A percentile compares a stretch with the other conserved stretches of the same genome.
Conservation (phyloP, 2,888 invertebrate species). For the Cenopis cana region DNA sequence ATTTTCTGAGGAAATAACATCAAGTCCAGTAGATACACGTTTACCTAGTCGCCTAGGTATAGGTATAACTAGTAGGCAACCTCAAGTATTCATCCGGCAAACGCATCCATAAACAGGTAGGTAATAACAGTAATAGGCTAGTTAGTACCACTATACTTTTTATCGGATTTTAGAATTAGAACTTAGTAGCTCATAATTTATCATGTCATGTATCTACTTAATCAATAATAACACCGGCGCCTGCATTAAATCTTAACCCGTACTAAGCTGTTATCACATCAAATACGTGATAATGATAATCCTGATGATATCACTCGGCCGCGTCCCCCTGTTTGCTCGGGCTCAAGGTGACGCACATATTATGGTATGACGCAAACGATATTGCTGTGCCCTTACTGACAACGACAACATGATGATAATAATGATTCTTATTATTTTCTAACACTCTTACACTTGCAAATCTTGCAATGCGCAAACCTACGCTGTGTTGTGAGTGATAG, state of each 20-base stretch:
- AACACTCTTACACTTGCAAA: not conserved
- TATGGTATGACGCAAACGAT: slow-evolving; percentile 44
- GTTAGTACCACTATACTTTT: too few relatives aligned
- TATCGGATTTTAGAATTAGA: too few relatives aligned
- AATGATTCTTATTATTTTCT: slow-evolving; percentile 3
- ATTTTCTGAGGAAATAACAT: not conserved
- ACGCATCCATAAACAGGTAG: not conserved
- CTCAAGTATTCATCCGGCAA: too few relatives aligned
- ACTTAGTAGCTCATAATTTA: too few relatives aligned
- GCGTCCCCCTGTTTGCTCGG: slow-evolving; percentile 57
- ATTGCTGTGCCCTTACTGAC: slow-evolving; percentile 26
- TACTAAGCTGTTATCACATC: slow-evolving; percentile 38
- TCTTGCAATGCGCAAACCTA: too few relatives aligned
- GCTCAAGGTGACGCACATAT: slow-evolving; percentile 50
- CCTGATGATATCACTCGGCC: slow-evolving; percentile 66
- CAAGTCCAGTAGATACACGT: too few relatives aligned
- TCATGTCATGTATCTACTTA: not conserved
- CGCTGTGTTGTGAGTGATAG: too few relatives aligned
- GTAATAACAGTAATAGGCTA: too few relatives aligned
- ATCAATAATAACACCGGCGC: slow-evolving; percentile 51
- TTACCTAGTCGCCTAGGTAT: too few relatives aligned
- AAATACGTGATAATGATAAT: slow-evolving; percentile 64
- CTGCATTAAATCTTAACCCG: slow-evolving; percentile 61
- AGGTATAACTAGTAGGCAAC: too few relatives aligned
- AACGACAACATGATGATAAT: slow-evolving; percentile 37